These are phyloP conservation scores for Crepidodera aurea DNA, from an alignment of 2,888 invertebrate genomes.

Conservation along the genomic window DNA sequence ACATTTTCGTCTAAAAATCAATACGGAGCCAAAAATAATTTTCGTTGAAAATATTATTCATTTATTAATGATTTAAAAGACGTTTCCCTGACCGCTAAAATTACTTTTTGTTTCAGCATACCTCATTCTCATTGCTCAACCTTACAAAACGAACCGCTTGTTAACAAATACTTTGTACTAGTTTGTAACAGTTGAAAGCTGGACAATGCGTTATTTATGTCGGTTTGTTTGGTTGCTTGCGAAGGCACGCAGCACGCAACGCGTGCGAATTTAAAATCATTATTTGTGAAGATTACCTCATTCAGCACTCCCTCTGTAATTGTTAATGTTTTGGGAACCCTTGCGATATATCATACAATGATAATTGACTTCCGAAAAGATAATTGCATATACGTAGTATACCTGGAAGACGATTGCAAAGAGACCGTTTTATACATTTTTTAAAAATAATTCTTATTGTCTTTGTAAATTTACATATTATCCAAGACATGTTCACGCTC, in stretches of 20 bases:
- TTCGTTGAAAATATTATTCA: no score
- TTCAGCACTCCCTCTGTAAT: neutral
- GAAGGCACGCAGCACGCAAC: constrained; percentile 11
- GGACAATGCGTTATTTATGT: constrained; percentile 13
- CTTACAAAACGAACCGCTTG: neutral
- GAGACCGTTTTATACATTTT: no score
- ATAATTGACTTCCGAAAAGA: neutral
- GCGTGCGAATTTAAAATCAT: constrained; percentile 1
- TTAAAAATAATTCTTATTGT: no score
- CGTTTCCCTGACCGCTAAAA: neutral
- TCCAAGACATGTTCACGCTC: no score
- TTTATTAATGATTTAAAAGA: no score
- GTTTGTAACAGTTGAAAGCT: constrained; percentile 15
- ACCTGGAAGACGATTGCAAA: no score
- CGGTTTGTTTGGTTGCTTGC: neutral
- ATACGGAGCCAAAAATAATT: no score
- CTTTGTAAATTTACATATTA: no score
- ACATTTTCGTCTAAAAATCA: no score
- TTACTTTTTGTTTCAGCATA: constrained; percentile 19
- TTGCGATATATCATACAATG: neutral
- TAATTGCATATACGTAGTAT: no score
- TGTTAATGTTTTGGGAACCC: constrained; percentile 1
- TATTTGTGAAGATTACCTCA: neutral
- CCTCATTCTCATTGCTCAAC: constrained; percentile 17
- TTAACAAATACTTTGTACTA: constrained; percentile 19